Conservation (phyloP, 2,888 invertebrate species). For the Lobophora halterata region DNA sequence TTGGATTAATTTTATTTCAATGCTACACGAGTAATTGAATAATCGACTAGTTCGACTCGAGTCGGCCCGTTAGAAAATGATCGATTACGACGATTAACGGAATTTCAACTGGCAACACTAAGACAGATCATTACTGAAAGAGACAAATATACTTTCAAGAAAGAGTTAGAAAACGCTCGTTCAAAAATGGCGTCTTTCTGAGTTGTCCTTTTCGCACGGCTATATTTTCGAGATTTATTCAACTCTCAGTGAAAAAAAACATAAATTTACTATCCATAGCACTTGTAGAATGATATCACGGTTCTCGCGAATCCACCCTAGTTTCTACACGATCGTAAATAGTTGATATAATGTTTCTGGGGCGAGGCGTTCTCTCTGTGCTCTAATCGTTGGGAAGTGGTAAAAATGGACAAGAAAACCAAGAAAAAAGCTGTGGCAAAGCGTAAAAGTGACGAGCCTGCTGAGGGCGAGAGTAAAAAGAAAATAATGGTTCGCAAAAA, state of each 20-base stretch:
- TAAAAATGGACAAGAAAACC: constrained; percentile 78
- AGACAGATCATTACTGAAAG: neutral
- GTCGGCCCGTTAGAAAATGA: no score
- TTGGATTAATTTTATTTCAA: no score
- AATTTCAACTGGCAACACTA: constrained; percentile 11
- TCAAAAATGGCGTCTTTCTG: constrained; percentile 71
- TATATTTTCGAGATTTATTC: constrained; percentile 40
- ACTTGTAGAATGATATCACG: constrained; percentile 21
- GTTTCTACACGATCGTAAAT: constrained; percentile 3
- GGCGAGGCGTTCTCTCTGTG: constrained; percentile 48
- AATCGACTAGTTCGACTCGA: no score
- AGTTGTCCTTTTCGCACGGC: constrained; percentile 73
- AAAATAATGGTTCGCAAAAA: constrained; percentile 66
- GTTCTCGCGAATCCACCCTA: neutral
- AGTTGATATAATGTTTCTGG: constrained; percentile 47
- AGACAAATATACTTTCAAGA: constrained; percentile 1
- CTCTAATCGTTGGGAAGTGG: constrained; percentile 37
- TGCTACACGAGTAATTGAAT: no score
- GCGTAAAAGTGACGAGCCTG: constrained; percentile 70
- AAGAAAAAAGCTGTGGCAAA: constrained; percentile 76
- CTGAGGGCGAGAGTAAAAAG: constrained; percentile 63
- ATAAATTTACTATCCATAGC: constrained; percentile 34
- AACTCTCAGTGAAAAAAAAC: constrained; percentile 41
- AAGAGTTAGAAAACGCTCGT: constrained; percentile 32
- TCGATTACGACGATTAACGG: no score